Percentiles rank a stretch among this genome's conserved stretches.
These are phyloP conservation scores for Corvus moneduloides DNA, from an alignment of 2,113 vertebrate genomes.

Conservation along the genomic window DNA sequence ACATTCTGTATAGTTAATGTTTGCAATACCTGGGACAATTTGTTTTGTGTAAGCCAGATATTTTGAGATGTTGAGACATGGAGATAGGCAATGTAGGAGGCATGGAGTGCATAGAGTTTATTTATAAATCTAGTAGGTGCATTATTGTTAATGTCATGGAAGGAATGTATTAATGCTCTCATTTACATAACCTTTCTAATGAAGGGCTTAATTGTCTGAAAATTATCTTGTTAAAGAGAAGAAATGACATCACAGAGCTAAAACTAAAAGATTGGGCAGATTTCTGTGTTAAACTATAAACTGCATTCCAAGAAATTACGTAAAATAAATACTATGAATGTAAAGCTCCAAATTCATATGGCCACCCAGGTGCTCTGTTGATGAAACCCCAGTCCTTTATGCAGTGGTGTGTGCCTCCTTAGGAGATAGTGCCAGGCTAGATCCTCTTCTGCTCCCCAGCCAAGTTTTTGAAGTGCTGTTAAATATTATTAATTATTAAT, in stretches of 20 bases:
- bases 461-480: neutral
- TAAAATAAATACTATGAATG: neutral
- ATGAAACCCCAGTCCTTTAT: neutral
- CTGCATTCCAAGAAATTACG: neutral
- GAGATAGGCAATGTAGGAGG: neutral
- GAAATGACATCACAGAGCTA: neutral
- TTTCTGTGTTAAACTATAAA: neutral
- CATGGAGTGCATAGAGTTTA: neutral
- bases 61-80: neutral
- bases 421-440: neutral
- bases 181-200: neutral
- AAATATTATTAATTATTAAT: neutral
- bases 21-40: neutral
- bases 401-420: neutral
- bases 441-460: neutral
- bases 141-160: neutral
- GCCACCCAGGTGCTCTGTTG: neutral
- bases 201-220: neutral
- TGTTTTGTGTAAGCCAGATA: neutral
- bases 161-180: neutral
- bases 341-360: neutral
- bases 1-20: neutral
- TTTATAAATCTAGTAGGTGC: neutral
- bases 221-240: neutral
- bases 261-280: neutral